Percentiles rank a stretch among this genome's conserved stretches.
phyloP scores from a whole-genome alignment of 2,888 invertebrate species.

The Galerucella pusilla region DNA sequence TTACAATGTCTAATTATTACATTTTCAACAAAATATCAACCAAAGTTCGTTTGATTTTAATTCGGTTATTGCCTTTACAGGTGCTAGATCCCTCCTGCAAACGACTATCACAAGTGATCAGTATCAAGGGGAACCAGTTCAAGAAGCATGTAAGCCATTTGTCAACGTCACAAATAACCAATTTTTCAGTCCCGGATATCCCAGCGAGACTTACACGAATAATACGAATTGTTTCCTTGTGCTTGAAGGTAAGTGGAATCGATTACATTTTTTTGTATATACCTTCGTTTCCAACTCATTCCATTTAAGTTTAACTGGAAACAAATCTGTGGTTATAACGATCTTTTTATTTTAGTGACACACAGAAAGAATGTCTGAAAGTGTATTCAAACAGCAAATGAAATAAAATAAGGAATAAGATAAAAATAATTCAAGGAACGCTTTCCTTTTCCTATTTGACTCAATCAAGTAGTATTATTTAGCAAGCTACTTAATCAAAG shows the following conservation, averaged over 20 bases:
- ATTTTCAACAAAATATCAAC: not conserved
- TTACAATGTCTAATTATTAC: too few species aligned
- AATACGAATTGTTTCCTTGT: constrained; percentile 74
- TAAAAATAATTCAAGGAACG: too few species aligned
- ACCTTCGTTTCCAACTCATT: not conserved
- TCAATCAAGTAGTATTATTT: too few species aligned
- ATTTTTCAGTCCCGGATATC: constrained; percentile 77
- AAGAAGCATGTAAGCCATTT: constrained; percentile 69
- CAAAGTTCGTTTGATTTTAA: not conserved
- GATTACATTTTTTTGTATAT: constrained; percentile 10
- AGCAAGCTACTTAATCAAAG: too few species aligned
- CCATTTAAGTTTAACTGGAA: not conserved
- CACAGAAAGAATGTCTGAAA: too few species aligned
- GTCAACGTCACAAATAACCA: constrained; percentile 71
- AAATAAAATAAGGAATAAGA: too few species aligned
- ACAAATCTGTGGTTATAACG: not conserved
- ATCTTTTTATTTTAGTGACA: too few species aligned
- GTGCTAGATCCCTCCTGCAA: constrained; percentile 49
- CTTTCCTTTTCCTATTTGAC: too few species aligned
- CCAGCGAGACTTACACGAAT: constrained; percentile 69
- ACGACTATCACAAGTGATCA: constrained; percentile 43
- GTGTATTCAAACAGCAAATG: too few species aligned
- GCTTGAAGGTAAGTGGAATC: constrained; percentile 71
- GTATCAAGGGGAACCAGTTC: constrained; percentile 46
- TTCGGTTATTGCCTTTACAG: constrained; percentile 21